A percentile compares a stretch with the other conserved stretches of the same genome.
Conservation (phyloP, 2,113 vertebrate species). For the Chitala chitala region DNA sequence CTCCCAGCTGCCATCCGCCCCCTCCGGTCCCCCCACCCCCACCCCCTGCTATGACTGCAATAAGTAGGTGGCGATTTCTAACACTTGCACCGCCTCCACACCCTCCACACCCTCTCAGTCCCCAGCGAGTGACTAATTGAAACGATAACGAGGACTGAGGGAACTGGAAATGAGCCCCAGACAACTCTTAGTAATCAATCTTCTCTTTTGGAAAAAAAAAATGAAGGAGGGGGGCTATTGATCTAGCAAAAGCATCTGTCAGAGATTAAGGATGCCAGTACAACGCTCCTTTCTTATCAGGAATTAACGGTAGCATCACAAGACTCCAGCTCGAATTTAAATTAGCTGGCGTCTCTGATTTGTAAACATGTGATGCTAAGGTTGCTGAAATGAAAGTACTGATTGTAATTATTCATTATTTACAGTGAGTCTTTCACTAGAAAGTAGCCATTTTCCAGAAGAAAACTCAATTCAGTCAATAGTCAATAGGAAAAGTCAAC, state of each 20-base stretch:
- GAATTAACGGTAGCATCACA: slow-evolving; percentile 52
- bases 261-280: slow-evolving; percentile 56
- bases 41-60: slow-evolving; percentile 35
- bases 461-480: too few relatives aligned
- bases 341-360: slow-evolving; percentile 48
- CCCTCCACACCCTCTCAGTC: slow-evolving; percentile 14
- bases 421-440: slow-evolving; percentile 40
- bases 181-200: slow-evolving; percentile 58
- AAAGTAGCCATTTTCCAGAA: slow-evolving; percentile 53
- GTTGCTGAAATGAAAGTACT: slow-evolving; percentile 56
- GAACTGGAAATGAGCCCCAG: slow-evolving; percentile 44
- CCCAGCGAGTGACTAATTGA: slow-evolving; percentile 53
- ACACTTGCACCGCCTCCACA: slow-evolving; percentile 24
- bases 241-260: slow-evolving; percentile 55
- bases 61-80: slow-evolving; percentile 36
- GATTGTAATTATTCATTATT: slow-evolving; percentile 38
- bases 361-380: slow-evolving; percentile 35
- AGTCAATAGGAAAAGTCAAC: too few relatives aligned
- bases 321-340: slow-evolving; percentile 46
- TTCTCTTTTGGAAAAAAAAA: slow-evolving; percentile 43
- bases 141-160: slow-evolving; percentile 54
- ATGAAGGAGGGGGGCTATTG: slow-evolving; percentile 59
- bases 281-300: slow-evolving; percentile 55
- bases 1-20: too few relatives aligned
- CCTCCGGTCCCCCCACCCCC: slow-evolving; percentile 33